phyloP scores from a whole-genome alignment of 2,797 vertebrate species.

The Discoglossus pictus region DNA sequence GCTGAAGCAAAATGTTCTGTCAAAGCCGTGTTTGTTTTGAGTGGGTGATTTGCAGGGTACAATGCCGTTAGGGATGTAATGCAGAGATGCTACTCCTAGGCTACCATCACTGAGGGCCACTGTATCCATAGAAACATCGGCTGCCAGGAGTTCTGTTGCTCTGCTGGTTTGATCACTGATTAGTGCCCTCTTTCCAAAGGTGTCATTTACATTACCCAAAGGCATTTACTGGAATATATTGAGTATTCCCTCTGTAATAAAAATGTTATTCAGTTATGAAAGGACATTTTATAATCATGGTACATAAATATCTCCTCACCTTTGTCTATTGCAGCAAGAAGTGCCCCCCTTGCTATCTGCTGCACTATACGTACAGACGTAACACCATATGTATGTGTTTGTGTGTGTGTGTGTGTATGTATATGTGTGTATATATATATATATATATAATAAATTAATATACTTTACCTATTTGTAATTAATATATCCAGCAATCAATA shows the following conservation, averaged over 20 bases:
- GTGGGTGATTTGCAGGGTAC: conserved; percentile 66
- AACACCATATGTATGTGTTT: too few relatives aligned
- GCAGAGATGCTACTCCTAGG: conserved; percentile 61
- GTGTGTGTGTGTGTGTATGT: too few relatives aligned
- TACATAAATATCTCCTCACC: not conserved
- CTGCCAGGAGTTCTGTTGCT: conserved; percentile 61
- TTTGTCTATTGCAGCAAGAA: not conserved
- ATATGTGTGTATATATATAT: too few relatives aligned
- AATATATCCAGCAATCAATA: too few relatives aligned
- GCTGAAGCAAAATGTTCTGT: conserved; percentile 4
- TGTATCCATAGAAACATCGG: conserved; percentile 75
- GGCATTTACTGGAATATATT: conserved; percentile 29
- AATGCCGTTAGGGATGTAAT: conserved; percentile 68
- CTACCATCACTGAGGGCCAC: conserved; percentile 62
- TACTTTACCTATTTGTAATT: too few relatives aligned
- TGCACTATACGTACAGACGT: too few relatives aligned
- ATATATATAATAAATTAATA: too few relatives aligned
- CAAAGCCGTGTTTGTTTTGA: conserved; percentile 60
- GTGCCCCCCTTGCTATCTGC: not conserved
- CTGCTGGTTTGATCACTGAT: conserved; percentile 53
- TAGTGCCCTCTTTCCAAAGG: conserved; percentile 51
- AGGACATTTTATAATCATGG: not conserved
- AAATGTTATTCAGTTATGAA: not conserved
- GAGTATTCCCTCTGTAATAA: not conserved
- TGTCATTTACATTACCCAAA: conserved; percentile 53